Percentiles rank a stretch among this genome's conserved stretches.
These are phyloP conservation scores for Phrynocephalus forsythii DNA, from an alignment of 2,797 vertebrate genomes.

Conservation along the genomic window DNA sequence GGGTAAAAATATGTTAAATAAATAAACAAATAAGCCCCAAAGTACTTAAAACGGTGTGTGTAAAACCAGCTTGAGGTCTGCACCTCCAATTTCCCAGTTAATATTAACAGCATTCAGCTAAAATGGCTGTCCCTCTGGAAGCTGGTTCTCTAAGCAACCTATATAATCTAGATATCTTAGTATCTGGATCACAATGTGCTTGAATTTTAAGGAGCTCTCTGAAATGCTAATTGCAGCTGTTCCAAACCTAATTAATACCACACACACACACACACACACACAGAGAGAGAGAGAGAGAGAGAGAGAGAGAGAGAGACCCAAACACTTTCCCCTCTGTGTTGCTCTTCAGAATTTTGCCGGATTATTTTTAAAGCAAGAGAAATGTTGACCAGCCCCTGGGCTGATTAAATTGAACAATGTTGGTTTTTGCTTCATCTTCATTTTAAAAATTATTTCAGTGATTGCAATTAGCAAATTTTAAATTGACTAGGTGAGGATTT, in stretches of 20 bases:
- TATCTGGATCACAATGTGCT: neutral
- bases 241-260: slow-evolving; percentile 40
- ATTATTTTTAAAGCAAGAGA: slow-evolving; percentile 37
- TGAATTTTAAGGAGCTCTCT: slow-evolving; percentile 10
- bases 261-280: neutral
- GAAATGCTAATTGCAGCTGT: slow-evolving; percentile 8
- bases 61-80: neutral
- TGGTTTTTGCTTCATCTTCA: neutral
- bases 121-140: neutral
- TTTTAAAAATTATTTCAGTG: slow-evolving; percentile 43
- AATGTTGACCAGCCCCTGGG: slow-evolving; percentile 34
- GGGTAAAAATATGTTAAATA: too few relatives aligned
- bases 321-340: neutral
- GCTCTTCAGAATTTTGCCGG: slow-evolving; percentile 17
- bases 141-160: neutral
- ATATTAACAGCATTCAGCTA: neutral
- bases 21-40: neutral
- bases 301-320: too few relatives aligned
- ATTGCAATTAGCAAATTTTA: neutral
- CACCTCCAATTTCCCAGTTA: slow-evolving; percentile 1
- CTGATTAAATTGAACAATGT: slow-evolving; percentile 42
- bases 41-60: neutral
- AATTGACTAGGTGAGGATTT: neutral
- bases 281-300: too few relatives aligned
- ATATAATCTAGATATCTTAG: neutral